These are phyloP conservation scores for Epinephelus awoara DNA, from an alignment of 2,797 vertebrate species.

Conservation along the genomic window DNA sequence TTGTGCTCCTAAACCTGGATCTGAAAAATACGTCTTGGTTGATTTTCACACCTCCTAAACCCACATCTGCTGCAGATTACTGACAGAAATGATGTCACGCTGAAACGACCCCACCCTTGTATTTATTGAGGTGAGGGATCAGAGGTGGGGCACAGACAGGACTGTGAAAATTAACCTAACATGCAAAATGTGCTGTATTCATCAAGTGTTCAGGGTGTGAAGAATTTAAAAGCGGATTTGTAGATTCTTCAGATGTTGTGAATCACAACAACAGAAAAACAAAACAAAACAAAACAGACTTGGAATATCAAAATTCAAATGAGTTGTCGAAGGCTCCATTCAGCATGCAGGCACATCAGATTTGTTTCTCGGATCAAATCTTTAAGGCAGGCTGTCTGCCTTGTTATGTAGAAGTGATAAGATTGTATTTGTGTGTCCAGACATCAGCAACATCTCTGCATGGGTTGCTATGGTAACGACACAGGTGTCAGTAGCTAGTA, in stretches of 20 bases:
- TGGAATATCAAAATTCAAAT: background rate
- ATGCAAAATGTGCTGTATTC: slow-evolving; percentile 20
- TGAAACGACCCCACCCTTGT: slow-evolving; percentile 41
- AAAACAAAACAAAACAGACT: background rate
- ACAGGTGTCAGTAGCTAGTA: too few species aligned
- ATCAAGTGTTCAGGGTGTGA: background rate
- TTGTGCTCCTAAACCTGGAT: background rate
- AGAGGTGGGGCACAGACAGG: slow-evolving; percentile 35
- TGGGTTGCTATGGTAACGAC: too few species aligned
- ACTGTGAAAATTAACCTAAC: slow-evolving; percentile 43
- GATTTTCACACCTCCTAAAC: slow-evolving; percentile 43
- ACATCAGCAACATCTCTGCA: too few species aligned
- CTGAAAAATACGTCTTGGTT: slow-evolving; percentile 9
- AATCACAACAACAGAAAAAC: background rate
- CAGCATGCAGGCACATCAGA: too few species aligned
- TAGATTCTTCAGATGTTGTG: slow-evolving; percentile 1
- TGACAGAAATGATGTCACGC: slow-evolving; percentile 55
- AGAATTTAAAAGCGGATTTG: background rate
- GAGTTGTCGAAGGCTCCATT: too few species aligned
- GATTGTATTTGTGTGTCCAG: too few species aligned
- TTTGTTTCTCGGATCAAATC: too few species aligned
- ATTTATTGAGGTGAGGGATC: slow-evolving; percentile 57
- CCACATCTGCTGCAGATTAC: slow-evolving; percentile 67
- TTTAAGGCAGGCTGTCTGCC: too few species aligned
- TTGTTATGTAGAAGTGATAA: too few species aligned